phyloP scores from a whole-genome alignment of 2,113 vertebrate species.

The Pachycephala philippinensis region DNA sequence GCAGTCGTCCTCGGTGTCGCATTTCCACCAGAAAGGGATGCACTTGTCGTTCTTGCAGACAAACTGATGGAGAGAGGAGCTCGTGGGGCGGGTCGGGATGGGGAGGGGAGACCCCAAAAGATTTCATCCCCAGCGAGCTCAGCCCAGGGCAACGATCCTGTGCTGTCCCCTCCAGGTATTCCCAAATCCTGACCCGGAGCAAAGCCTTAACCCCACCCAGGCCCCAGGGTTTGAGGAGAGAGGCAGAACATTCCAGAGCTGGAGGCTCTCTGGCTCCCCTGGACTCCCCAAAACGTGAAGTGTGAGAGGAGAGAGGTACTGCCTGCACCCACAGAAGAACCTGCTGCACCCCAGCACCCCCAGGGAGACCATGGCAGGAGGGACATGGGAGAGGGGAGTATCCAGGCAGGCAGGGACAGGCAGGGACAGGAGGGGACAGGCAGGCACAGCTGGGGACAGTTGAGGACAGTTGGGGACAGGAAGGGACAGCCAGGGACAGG shows the following conservation, averaged over 20 bases:
- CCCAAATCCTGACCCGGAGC: neutral
- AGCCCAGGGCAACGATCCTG: neutral
- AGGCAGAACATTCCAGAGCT: neutral
- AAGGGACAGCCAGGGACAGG: neutral
- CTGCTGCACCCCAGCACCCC: neutral
- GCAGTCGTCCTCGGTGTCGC: slow-evolving; percentile 96
- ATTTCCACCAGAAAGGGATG: slow-evolving; percentile 99
- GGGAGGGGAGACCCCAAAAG: neutral
- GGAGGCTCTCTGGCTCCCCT: neutral
- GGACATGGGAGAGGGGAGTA: rapidly evolving
- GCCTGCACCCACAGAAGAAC: rapidly evolving
- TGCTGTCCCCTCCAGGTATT: neutral
- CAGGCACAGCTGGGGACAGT: neutral
- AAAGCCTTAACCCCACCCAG: neutral
- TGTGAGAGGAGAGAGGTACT: neutral
- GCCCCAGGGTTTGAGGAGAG: neutral
- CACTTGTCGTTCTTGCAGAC: slow-evolving; percentile 99
- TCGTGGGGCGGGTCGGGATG: rapidly evolving
- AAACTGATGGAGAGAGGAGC: slow-evolving; percentile 74
- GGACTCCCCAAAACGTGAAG: neutral
- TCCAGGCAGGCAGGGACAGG: neutral
- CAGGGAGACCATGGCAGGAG: rapidly evolving
- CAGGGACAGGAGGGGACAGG: neutral
- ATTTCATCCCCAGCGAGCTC: neutral
- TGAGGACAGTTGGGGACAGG: neutral